Conservation (phyloP, 1,140 invertebrate genomes). For the Mamestra configurata region DNA sequence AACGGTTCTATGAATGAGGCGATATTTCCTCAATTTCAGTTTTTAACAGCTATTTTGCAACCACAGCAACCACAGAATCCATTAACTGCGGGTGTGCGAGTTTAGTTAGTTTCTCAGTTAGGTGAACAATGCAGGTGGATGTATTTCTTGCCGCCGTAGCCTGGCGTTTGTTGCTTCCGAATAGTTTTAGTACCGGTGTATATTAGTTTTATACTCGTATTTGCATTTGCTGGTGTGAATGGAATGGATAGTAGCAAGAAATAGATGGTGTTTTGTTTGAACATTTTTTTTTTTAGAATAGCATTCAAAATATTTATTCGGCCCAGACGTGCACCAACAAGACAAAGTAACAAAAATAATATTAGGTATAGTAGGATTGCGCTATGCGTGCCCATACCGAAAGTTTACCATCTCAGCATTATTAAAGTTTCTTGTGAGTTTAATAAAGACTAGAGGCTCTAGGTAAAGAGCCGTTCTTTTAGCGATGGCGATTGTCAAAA, state of each 20-base stretch:
- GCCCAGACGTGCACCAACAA: too few relatives aligned
- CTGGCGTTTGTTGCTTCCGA: background rate
- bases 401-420: too few relatives aligned
- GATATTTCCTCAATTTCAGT: background rate
- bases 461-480: too few relatives aligned
- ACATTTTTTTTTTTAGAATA: too few relatives aligned
- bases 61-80: conserved; percentile 24
- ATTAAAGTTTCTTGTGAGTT: too few relatives aligned
- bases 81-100: background rate
- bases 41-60: conserved; percentile 1
- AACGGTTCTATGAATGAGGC: too few relatives aligned
- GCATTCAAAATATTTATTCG: too few relatives aligned
- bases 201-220: conserved; percentile 23
- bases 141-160: conserved; percentile 33
- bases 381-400: too few relatives aligned
- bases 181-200: conserved; percentile 3
- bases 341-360: too few relatives aligned
- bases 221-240: background rate
- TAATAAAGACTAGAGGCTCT: too few relatives aligned
- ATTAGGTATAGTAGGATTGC: too few relatives aligned
- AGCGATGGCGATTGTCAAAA: too few relatives aligned
- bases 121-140: conserved; percentile 43
- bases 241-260: background rate
- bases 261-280: background rate
- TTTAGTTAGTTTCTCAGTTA: conserved; percentile 44